phyloP scores from a whole-genome alignment of 2,113 vertebrate genomes.

The Ceyx melanurus region DNA sequence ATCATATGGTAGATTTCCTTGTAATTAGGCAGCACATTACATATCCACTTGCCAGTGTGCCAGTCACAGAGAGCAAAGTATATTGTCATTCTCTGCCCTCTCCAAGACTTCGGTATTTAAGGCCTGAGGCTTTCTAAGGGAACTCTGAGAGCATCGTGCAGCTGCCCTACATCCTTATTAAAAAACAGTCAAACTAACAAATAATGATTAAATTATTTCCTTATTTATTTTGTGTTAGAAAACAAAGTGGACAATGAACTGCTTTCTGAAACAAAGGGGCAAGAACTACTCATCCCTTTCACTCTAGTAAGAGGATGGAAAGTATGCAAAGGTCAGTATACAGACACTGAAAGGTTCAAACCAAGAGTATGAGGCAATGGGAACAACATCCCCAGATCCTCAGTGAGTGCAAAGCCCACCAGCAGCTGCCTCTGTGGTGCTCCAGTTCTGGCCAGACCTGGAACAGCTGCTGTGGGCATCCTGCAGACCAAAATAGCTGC shows the following conservation, averaged over 20 bases:
- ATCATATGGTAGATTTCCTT: background rate
- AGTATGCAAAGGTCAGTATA: slow-evolving; percentile 15
- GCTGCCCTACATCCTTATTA: slow-evolving; percentile 40
- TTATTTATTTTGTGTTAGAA: slow-evolving; percentile 64
- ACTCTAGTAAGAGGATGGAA: slow-evolving; percentile 36
- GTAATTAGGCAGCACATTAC: background rate
- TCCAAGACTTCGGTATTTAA: slow-evolving; percentile 8
- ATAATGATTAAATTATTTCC: slow-evolving; percentile 55
- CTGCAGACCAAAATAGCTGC: background rate
- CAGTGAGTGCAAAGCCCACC: background rate
- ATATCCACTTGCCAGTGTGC: background rate
- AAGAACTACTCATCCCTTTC: slow-evolving; percentile 17
- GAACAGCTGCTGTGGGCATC: background rate
- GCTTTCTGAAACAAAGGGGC: slow-evolving; percentile 54
- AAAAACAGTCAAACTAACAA: slow-evolving; percentile 56
- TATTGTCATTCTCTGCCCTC: background rate
- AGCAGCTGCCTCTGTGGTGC: slow-evolving; percentile 5
- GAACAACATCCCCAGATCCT: background rate
- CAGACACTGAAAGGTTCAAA: slow-evolving; percentile 39
- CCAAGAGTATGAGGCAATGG: background rate
- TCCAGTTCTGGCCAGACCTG: background rate
- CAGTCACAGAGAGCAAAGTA: background rate
- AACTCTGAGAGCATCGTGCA: background rate
- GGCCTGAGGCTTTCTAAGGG: slow-evolving; percentile 31
- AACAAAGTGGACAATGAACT: slow-evolving; percentile 48